Evolutionary conservation across 2,113 vertebrate species (phyloP).

Genomic region (Bufo bufo): DNA sequence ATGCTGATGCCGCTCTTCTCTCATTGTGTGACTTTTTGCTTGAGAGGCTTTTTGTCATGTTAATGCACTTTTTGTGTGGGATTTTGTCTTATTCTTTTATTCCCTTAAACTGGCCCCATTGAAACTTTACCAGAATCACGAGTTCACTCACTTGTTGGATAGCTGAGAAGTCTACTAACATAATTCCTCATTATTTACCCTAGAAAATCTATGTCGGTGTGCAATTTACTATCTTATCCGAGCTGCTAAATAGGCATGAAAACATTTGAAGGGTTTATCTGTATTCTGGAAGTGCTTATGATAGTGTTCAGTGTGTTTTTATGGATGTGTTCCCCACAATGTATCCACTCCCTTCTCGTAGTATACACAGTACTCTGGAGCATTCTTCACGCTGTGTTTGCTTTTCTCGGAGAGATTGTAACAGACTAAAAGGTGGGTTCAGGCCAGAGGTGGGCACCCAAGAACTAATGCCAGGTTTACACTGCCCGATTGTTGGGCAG

Average conservation of each 20-base stretch:
- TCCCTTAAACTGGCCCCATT: constrained; percentile 9
- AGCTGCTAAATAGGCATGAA: neutral
- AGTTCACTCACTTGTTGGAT: neutral
- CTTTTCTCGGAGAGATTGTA: neutral
- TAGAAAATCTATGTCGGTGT: neutral
- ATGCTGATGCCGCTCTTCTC: neutral
- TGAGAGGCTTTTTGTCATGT: neutral
- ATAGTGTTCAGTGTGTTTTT: neutral
- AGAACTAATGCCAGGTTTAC: no score
- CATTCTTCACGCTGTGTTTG: neutral
- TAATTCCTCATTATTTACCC: neutral
- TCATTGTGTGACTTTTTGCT: neutral
- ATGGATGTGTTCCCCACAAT: neutral
- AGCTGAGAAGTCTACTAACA: neutral
- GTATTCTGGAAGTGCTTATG: neutral
- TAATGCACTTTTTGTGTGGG: neutral
- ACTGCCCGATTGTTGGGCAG: no score
- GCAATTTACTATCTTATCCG: neutral
- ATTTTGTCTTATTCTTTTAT: constrained; percentile 14
- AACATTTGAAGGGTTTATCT: neutral
- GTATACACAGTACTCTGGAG: neutral
- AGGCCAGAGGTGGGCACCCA: neutral
- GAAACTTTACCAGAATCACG: neutral
- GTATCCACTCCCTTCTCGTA: neutral
- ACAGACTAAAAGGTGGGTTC: neutral